Conservation (phyloP, 2,113 vertebrate genomes). For the Catharus bicknelli region DNA sequence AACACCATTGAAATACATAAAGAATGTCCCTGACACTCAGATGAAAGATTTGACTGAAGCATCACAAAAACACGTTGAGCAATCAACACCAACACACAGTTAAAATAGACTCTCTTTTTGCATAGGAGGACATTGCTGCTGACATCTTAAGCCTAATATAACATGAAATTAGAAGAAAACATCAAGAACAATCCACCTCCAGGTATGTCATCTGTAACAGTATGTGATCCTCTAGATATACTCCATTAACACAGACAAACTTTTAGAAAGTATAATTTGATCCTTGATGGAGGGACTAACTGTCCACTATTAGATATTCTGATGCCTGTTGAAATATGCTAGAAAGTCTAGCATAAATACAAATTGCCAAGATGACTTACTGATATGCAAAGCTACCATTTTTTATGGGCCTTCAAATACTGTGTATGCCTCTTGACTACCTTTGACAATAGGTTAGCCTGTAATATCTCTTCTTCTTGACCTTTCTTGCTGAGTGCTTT, state of each 20-base stretch:
- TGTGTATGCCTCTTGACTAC: background rate
- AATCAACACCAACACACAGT: constrained; percentile 43
- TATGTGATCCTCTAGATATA: background rate
- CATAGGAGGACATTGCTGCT: constrained; percentile 41
- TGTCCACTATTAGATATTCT: background rate
- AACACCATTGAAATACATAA: constrained; percentile 6
- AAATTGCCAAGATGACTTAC: background rate
- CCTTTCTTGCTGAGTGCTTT: background rate
- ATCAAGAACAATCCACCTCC: constrained; percentile 52
- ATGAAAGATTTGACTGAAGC: constrained; percentile 45
- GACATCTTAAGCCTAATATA: constrained; percentile 34
- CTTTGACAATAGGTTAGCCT: background rate
- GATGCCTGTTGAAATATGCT: background rate
- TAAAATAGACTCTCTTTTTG: constrained; percentile 39
- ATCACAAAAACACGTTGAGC: background rate
- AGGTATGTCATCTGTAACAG: background rate
- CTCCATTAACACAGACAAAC: background rate
- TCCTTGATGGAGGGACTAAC: background rate
- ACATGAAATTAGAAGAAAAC: constrained; percentile 52
- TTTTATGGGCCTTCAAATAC: background rate
- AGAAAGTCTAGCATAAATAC: background rate
- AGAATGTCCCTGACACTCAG: background rate
- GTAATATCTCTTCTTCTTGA: background rate
- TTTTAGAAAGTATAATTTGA: background rate
- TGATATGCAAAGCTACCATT: background rate